Evolutionary conservation across 2,113 vertebrate genomes (phyloP), one percentile per base, ranked within the genome.

Genomic region (Vicugna pacos): DNA sequence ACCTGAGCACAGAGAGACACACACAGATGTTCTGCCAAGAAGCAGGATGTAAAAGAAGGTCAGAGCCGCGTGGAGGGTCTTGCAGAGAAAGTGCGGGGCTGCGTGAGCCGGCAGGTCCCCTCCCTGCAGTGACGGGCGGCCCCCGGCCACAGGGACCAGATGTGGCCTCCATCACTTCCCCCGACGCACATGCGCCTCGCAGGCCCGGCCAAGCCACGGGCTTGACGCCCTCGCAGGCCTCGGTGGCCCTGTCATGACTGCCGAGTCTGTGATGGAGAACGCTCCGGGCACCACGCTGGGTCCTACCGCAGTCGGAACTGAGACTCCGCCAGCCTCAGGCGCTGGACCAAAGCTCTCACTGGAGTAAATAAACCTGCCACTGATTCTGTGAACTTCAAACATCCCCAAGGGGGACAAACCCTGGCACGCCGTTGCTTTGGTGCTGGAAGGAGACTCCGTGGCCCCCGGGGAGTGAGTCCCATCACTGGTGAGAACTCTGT

Each of bases 381-480:
- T 75, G n/a, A 50, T 58, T 91, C 72, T 52, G 8, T 67, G 52
- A 17, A 46, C 82, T 69, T 12, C 35, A 46, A 84, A 48, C 14
- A 6, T 54, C 13, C 46, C 35, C 14, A 38, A 48, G 22, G 54
- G 62, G 62, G 42, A 28, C 10, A 42, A 28, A 38, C 28, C 28
- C n/a, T 26, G 42, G 38, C 4, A 32, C 3, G 4, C 0, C 0
- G 17, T 0, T 22, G 5, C 24, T 72, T n/a, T 13, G 32, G 3
- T 10, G 2, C 0, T 32, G 12, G 42, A 24, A 6, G 64, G 14
- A 26, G 28, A 12, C 11, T 22, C 16, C 4, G 0, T 35, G 0
- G 12, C 8, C 38, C 11, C 5, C 8, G 5, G 2, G 5, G 48
- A 75, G 42, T 2, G 1, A 1, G 4, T 15, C 11, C 30, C 6